Evolutionary conservation across 2,797 vertebrate genomes (phyloP).

Genomic region (Tympanoctomys barrerae): DNA sequence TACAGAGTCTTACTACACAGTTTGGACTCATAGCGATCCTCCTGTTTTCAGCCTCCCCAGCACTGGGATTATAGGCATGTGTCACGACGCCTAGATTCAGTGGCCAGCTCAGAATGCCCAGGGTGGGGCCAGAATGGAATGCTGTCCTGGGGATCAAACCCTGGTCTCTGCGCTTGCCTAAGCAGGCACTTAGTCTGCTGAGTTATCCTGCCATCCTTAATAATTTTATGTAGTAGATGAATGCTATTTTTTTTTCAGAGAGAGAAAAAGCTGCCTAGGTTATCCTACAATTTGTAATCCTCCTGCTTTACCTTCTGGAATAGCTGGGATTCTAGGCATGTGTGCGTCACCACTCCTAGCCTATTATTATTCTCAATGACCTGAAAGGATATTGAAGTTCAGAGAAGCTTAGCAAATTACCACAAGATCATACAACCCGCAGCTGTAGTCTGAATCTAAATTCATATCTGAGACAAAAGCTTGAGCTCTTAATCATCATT

Average conservation of each 20-base stretch:
- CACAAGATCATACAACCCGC: not conserved
- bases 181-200: too few relatives aligned
- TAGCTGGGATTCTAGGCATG: not conserved
- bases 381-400: not conserved
- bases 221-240: not conserved
- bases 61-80: too few relatives aligned
- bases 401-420: not conserved
- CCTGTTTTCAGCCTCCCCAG: too few relatives aligned
- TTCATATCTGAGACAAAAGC: not conserved
- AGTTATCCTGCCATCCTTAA: not conserved
- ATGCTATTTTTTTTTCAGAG: not conserved
- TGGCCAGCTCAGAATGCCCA: too few relatives aligned
- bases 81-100: too few relatives aligned
- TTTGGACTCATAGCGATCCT: too few relatives aligned
- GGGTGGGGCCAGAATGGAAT: too few relatives aligned
- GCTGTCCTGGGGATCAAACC: too few relatives aligned
- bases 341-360: not conserved
- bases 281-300: not conserved
- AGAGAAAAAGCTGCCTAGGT: not conserved
- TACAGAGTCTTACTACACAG: too few relatives aligned
- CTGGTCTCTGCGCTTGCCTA: too few relatives aligned
- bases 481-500: not conserved
- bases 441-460: not conserved
- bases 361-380: conserved; percentile 1
- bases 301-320: not conserved